Evolutionary conservation across 2,113 vertebrate species (phyloP), one percentile per base, ranked within the genome.

Genomic region (Rostratula benghalensis): DNA sequence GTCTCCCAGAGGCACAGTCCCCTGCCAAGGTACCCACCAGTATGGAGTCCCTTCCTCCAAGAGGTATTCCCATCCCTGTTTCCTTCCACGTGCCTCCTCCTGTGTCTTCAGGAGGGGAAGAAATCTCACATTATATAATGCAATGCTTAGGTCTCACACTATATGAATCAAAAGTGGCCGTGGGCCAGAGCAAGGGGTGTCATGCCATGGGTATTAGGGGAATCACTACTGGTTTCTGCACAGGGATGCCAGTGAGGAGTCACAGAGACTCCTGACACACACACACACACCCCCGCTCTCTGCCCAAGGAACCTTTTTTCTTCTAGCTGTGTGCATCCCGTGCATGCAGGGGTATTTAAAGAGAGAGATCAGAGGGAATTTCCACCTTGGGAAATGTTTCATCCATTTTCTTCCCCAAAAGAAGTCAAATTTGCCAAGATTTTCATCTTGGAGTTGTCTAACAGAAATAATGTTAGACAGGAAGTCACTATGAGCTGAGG

Each of bases 81-180:
- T 13, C 35, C 8, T 63, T 85, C 37, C 11, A 48, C 13, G 27
- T 25, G 13, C 24, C n/a, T 75, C 16, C 25, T 78, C 23, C 50
- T 51, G 10, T 56, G 30, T 22, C n/a, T 82, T 85, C 13, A 23
- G 24, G 24, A 67, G 23, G 43, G 54, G n/a, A 46, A 48, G 43
- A 33, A 28, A 39, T 53, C 12, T 89, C 31, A 30, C 35, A 19
- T 46, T n/a, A 50, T 2, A 16, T 3, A 4, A 7, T 63, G 17
- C 1, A 2, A 90, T 27, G 61, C 33, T 59, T 21, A 7, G 4
- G 19, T 57, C 12, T 89, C 31, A 35, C 35, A 17, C 46, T 30
- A 41, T 2, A 16, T 3, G 5, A 7, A 46, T 13, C 0, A 0
- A 31, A 6, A 76, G 28, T 8, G 22, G 12, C 37, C 4, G 0